These are phyloP conservation scores for Cynoglossus semilaevis DNA, from an alignment of 2,113 vertebrate species.

Conservation along the genomic window DNA sequence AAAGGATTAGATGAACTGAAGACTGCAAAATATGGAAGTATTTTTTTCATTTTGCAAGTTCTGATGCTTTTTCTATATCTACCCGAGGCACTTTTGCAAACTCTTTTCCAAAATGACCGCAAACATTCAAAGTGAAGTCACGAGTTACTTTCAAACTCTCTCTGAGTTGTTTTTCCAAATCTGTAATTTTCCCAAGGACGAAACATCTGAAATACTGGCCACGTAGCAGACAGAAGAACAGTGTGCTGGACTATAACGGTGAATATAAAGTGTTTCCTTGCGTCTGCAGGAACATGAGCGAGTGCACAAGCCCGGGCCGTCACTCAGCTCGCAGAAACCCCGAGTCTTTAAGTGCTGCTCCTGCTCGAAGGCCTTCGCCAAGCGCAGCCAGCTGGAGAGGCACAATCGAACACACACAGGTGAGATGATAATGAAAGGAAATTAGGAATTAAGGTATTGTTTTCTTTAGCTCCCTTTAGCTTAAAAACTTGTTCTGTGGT, in stretches of 20 bases:
- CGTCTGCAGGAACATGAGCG: constrained; percentile 87
- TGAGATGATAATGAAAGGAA: constrained; percentile 43
- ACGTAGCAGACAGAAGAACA: no score
- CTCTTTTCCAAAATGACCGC: background rate
- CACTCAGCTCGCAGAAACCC: constrained; percentile 91
- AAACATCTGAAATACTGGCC: background rate
- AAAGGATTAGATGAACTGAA: no score
- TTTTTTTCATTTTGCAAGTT: background rate
- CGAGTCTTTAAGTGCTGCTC: constrained; percentile 88
- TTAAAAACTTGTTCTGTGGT: no score
- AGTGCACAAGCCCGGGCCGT: constrained; percentile 91
- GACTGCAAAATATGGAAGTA: no score
- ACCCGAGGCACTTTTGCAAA: background rate
- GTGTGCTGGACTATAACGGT: background rate
- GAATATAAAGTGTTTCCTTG: background rate
- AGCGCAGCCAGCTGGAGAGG: constrained; percentile 95
- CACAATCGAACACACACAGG: constrained; percentile 98
- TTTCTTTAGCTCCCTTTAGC: no score
- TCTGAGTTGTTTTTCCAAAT: background rate
- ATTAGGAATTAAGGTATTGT: no score
- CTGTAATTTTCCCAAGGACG: background rate
- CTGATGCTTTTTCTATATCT: background rate
- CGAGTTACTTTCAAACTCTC: background rate
- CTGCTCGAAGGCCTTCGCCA: constrained; percentile 94
- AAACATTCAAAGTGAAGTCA: background rate